These are phyloP conservation scores for Platygyra sinensis DNA, from an alignment of 64 coral and sea anemone genomes.

Conservation along the genomic window DNA sequence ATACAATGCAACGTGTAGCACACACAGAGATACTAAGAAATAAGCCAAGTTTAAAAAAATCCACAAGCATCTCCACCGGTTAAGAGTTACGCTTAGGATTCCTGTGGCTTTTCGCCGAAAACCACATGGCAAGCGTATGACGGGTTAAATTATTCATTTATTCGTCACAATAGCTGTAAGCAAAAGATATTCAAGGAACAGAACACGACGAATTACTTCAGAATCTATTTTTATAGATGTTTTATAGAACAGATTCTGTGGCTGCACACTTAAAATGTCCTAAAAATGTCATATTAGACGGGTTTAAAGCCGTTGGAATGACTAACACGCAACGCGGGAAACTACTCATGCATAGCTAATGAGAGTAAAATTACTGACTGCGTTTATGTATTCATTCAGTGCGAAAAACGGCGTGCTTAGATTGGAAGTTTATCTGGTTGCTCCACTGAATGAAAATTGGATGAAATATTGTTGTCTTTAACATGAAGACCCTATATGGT, in stretches of 20 bases:
- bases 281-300: not conserved
- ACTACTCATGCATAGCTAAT: constrained; percentile 31
- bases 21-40: not conserved
- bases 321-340: constrained; percentile 4
- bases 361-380: constrained; percentile 29
- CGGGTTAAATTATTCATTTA: not conserved
- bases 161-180: not conserved
- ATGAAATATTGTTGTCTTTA: constrained; percentile 11
- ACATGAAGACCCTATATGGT: not conserved
- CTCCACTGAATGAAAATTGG: not conserved
- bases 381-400: not conserved
- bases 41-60: not conserved
- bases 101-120: constrained; percentile 14
- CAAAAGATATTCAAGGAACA: not conserved
- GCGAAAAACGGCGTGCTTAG: not conserved
- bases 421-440: not conserved
- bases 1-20: not conserved
- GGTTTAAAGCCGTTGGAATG: not conserved
- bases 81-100: not conserved
- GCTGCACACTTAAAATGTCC: too few relatives aligned
- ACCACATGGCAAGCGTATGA: not conserved
- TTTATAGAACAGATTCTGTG: not conserved
- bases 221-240: not conserved
- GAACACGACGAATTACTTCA: not conserved
- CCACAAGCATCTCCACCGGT: not conserved